Evolutionary conservation across 2,888 invertebrate species (phyloP), one percentile per base, ranked within the genome.

Genomic region (Parasteatoda lunata): DNA sequence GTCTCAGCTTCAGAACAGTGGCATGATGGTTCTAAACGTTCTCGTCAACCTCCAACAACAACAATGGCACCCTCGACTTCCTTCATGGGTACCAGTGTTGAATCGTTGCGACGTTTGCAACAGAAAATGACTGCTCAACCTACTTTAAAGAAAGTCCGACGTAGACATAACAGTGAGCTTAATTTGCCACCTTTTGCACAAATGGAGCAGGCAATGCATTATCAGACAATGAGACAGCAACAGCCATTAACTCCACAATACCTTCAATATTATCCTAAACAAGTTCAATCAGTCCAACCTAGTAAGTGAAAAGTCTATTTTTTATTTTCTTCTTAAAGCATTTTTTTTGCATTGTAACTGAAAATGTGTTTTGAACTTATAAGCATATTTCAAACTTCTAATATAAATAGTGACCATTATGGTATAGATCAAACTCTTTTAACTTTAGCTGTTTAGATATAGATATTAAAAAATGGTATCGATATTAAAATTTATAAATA

Each of bases 121-220:
- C 89, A 90, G 8, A 88, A 91, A 80, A 91, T 91, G 66, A 91
- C 92, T 13, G 91, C 92, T 30, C 92, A 92, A 89, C 91, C 91
- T 68, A 90, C 91, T 13, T 91, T 91, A 7, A 89, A 91, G 54
- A 90, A 91, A 65, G 90, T 91, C 47, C 89, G 93, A 80, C 92
- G 93, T 85, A 92, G 93, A 52, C 93, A 93, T 90, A 92, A 93
- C 75, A 93, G 93, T 51, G 93, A 93, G 91, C 93, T 93, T 51
- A 93, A 93, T 91, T 92, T 93, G 85, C 92, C 93, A 82, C 93
- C 93, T 86, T 93, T 93, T 90, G 93, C 93, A 70, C 93, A 93
- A n/a, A 93, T 93, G 69, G 93, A 93, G 89, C 93, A 93, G 90
- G 93, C 93, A 89, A 91, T 91, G 89, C 92, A 76, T 45, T 70